Evolutionary conservation across 2,888 invertebrate species (phyloP).

Genomic region (Atrina japonica): DNA sequence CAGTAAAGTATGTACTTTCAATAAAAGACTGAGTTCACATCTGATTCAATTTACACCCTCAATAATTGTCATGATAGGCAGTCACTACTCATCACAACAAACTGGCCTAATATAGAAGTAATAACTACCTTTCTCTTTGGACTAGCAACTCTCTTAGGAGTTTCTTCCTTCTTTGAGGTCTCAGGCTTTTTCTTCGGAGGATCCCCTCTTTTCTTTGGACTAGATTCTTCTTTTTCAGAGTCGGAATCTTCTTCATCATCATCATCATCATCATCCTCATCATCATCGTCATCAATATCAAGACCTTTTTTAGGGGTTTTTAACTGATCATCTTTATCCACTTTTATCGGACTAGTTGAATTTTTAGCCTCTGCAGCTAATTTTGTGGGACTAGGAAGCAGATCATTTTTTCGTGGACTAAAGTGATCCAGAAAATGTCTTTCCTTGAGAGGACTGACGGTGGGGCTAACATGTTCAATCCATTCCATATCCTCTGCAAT

Average conservation of each 20-base stretch:
- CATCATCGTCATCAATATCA: conserved; percentile 38
- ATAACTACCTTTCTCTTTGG: conserved; percentile 40
- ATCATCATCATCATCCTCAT: conserved; percentile 24
- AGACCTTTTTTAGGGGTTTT: conserved; percentile 41
- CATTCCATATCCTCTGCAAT: conserved; percentile 79
- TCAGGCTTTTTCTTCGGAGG: neutral
- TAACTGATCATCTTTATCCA: conserved; percentile 16
- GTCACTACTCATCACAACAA: too few species aligned
- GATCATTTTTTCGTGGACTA: conserved; percentile 29
- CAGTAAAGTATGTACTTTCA: too few species aligned
- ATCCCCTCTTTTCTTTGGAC: neutral
- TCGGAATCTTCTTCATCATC: conserved; percentile 8
- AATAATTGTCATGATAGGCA: too few species aligned
- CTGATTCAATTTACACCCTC: too few species aligned
- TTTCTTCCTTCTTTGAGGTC: conserved; percentile 24
- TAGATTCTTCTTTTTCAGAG: conserved; percentile 4
- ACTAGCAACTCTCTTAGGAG: conserved; percentile 6
- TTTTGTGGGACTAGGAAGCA: conserved; percentile 24
- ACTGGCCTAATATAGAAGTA: too few species aligned
- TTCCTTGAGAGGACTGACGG: conserved; percentile 36
- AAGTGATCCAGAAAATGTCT: conserved; percentile 23
- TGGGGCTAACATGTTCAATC: conserved; percentile 48
- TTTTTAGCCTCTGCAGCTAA: conserved; percentile 29
- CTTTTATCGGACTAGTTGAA: conserved; percentile 26
- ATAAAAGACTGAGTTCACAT: too few species aligned